A percentile compares a stretch with the other conserved stretches of the same genome.
phyloP scores from a whole-genome alignment of 2,797 vertebrate species.

The Cynopterus sphinx region DNA sequence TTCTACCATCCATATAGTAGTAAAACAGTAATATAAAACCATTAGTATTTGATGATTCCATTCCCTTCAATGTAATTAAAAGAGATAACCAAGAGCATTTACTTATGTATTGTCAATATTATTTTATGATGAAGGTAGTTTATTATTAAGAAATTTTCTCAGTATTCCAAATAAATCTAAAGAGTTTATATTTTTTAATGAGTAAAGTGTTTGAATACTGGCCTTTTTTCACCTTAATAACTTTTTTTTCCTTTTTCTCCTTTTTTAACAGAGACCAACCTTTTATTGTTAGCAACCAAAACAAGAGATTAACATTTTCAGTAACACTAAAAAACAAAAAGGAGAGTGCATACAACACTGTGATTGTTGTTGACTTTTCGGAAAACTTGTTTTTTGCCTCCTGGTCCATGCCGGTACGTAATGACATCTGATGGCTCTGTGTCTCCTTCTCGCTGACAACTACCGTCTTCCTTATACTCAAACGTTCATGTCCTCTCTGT shows the following conservation, averaged over 20 bases:
- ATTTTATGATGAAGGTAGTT: not conserved
- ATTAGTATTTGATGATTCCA: not conserved
- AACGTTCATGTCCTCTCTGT: not conserved
- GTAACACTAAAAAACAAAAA: slow-evolving; percentile 89
- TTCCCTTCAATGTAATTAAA: not conserved
- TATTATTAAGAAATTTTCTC: not conserved
- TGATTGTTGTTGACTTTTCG: slow-evolving; percentile 87
- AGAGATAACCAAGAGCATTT: not conserved
- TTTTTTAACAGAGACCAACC: slow-evolving; percentile 86
- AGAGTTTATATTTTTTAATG: not conserved
- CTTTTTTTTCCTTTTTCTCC: not conserved
- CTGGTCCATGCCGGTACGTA: slow-evolving; percentile 87
- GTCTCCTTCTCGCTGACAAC: not conserved
- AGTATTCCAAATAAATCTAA: not conserved
- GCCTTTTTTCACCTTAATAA: not conserved
- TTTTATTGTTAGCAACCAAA: slow-evolving; percentile 88
- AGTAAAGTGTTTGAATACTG: not conserved
- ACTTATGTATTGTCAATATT: not conserved
- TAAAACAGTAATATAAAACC: not conserved
- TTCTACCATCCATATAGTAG: not conserved
- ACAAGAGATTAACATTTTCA: slow-evolving; percentile 88
- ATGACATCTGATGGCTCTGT: not conserved
- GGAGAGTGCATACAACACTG: slow-evolving; percentile 94
- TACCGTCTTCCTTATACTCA: not conserved
- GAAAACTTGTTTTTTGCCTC: slow-evolving; percentile 93